Base-by-base conservation (phyloP, 2,888 invertebrate genomes). In the Pollenia angustigena region DNA sequence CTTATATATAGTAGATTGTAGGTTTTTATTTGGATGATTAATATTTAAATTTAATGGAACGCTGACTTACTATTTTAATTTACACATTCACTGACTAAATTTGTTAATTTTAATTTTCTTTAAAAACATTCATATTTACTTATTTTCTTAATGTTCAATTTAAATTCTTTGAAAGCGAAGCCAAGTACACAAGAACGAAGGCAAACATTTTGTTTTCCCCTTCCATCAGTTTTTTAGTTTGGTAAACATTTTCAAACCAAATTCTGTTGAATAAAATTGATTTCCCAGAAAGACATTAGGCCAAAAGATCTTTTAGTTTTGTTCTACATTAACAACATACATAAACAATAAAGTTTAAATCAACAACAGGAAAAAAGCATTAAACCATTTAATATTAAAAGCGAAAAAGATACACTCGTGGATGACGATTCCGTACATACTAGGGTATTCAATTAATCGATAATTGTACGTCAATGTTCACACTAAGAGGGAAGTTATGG, bases 201-300 rank as follows among this genome's bases (percentile, higher is more conserved):
- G n/a, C 14, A 12, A 58, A 58, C 8, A 58, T 58, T 58, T 58
- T n/a, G 7, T 11, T 10, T 62, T 16, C 14, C 14, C 58, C 40
- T 9, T 42, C 12, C 16, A 4, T 16, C 16, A n/a, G n/a, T 42
- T 62, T 18, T 58, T 12, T 6, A 32, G 32, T 32, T 32, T 32
- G 32, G 14, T 3, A 62, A 62, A 42, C 42, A 62, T 66, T 66
- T 46, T 14, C 16, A 48, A 66, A 66, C 46, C 23, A 46, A 46
- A 48, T 18, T 48, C 46, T 48, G 23, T 8, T 44, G 66, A 6
- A 14, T 66, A 66, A 66, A 66, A 66, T 44, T 16, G 18, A 66
- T 46, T 66, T 46, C 12, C 64, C 7, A 14, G 64, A 23, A 46
- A 66, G 7, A 62, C 42, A 11, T 62, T 62, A 62, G 48, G 18